Percentiles rank a stretch among this genome's conserved stretches.
phyloP scores from a whole-genome alignment of 2,113 vertebrate genomes.

The Pelodiscus sinensis region DNA sequence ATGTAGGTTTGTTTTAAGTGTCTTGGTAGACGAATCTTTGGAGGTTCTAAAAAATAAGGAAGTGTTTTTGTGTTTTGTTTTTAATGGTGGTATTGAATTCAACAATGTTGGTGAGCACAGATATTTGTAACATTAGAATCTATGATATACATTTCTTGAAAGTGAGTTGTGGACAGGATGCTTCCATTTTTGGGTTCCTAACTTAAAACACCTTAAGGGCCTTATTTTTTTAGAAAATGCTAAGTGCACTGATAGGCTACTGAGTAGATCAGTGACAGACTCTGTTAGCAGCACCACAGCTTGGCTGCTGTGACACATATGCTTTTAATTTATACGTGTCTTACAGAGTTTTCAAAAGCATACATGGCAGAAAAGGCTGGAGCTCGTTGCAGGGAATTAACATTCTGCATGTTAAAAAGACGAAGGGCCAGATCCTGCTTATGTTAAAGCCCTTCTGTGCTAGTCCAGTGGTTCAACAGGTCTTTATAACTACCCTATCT shows the following conservation, averaged over 20 bases:
- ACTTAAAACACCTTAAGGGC: neutral
- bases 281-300: neutral
- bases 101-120: neutral
- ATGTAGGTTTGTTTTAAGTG: constrained; percentile 97
- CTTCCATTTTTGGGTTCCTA: neutral
- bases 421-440: neutral
- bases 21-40: constrained; percentile 94
- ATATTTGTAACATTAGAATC: neutral
- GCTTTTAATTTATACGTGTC: no score
- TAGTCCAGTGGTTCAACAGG: neutral
- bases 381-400: no score
- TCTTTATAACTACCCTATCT: neutral
- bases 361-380: no score
- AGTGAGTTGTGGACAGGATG: neutral
- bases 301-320: no score
- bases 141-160: neutral
- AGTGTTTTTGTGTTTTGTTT: neutral
- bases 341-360: no score
- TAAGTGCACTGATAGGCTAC: neutral
- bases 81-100: neutral
- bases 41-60: constrained; percentile 82
- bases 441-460: neutral
- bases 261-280: neutral
- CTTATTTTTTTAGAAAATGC: neutral
- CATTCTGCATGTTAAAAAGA: neutral